Percentiles rank a stretch among this genome's conserved stretches.
Evolutionary conservation across 2,888 invertebrate genomes (phyloP).

Genomic region (Malthinus seriepunctatus): DNA sequence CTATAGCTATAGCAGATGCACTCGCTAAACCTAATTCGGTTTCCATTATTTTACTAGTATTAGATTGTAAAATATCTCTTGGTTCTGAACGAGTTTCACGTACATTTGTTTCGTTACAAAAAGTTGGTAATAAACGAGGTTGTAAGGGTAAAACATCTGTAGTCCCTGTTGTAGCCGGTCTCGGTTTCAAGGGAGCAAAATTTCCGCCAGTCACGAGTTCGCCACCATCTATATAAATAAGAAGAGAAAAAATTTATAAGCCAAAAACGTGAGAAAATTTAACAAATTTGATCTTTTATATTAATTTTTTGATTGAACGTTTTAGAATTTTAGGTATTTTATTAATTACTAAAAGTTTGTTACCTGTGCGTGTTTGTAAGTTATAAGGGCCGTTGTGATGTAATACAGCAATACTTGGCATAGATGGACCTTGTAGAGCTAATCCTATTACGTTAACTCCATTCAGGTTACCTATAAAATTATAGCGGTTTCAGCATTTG

Average conservation of each 20-base stretch:
- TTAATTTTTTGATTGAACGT: too few relatives aligned
- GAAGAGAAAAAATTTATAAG: neutral
- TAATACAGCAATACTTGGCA: slow-evolving; percentile 55
- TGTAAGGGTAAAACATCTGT: slow-evolving; percentile 73
- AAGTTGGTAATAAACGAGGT: slow-evolving; percentile 67
- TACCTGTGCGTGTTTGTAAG: slow-evolving; percentile 35
- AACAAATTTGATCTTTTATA: too few relatives aligned
- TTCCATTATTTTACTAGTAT: slow-evolving; percentile 35
- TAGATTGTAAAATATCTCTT: slow-evolving; percentile 45
- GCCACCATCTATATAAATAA: slow-evolving; percentile 1
- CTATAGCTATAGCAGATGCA: slow-evolving; percentile 50
- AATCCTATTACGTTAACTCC: slow-evolving; percentile 69
- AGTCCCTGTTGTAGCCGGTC: slow-evolving; percentile 71
- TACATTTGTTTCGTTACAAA: slow-evolving; percentile 57
- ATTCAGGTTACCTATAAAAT: slow-evolving; percentile 66
- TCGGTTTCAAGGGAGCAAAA: slow-evolving; percentile 64
- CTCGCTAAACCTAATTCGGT: slow-evolving; percentile 42
- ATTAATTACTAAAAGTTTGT: neutral
- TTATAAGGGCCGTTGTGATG: slow-evolving; percentile 51
- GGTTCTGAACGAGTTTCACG: slow-evolving; percentile 59
- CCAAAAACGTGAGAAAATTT: too few relatives aligned
- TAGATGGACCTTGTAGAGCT: slow-evolving; percentile 59
- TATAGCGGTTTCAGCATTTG: neutral
- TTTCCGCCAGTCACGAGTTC: slow-evolving; percentile 46
- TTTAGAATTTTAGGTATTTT: too few relatives aligned